These are phyloP conservation scores for Okapia johnstoni DNA, from an alignment of 2,113 vertebrate species.

Conservation along the genomic window DNA sequence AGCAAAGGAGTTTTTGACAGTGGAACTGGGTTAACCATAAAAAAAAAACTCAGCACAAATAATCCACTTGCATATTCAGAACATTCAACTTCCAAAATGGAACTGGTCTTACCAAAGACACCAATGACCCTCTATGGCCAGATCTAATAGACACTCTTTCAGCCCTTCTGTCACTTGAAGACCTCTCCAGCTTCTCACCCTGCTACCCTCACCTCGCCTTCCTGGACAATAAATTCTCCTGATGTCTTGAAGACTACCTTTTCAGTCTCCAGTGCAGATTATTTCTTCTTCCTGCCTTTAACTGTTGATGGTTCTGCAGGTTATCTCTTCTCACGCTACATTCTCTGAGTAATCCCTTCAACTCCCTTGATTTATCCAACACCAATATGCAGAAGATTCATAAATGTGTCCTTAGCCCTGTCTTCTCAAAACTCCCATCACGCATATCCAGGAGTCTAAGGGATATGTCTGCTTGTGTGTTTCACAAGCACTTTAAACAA, in stretches of 20 bases:
- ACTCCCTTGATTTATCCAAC: neutral
- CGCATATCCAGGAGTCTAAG: neutral
- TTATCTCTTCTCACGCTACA: neutral
- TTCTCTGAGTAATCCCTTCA: neutral
- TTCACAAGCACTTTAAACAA: slow-evolving; percentile 49
- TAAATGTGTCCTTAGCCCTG: slow-evolving; percentile 6
- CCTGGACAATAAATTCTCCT: neutral
- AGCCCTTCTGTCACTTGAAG: neutral
- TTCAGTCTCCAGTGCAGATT: neutral
- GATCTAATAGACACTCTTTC: neutral
- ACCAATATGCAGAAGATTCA: neutral
- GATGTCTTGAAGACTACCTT: neutral
- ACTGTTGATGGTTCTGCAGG: neutral
- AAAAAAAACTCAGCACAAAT: neutral
- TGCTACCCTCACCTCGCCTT: neutral
- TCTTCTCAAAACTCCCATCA: slow-evolving; percentile 20
- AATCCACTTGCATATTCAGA: neutral
- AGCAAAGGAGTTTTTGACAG: neutral
- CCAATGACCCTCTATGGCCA: neutral
- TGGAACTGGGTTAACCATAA: neutral
- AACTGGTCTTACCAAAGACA: neutral
- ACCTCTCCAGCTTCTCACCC: neutral
- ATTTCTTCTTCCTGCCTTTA: neutral
- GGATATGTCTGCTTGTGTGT: slow-evolving; percentile 2
- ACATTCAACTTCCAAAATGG: neutral